Evolutionary conservation across 2,113 vertebrate genomes (phyloP).

Genomic region (Ceratotherium simum): DNA sequence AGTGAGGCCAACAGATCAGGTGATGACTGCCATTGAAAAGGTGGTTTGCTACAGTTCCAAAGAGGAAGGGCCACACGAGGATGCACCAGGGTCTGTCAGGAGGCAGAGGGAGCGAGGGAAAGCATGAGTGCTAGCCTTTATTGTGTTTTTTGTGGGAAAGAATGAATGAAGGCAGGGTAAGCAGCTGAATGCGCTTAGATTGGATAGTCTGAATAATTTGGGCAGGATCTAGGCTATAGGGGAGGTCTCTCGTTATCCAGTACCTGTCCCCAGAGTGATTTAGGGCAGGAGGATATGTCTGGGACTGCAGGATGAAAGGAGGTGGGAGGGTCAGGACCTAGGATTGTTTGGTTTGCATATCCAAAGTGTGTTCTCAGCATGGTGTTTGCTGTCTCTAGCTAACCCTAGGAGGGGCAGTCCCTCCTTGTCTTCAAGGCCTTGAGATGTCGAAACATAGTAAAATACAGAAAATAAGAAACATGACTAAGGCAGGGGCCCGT

Average conservation of each 20-base stretch:
- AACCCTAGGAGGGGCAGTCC: not conserved
- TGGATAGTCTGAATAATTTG: not conserved
- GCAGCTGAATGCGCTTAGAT: not conserved
- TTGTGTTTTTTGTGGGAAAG: not conserved
- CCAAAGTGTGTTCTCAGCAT: not conserved
- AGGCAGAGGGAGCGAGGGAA: not conserved
- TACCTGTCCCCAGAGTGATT: not conserved
- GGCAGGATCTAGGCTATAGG: not conserved
- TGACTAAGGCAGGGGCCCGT: not conserved
- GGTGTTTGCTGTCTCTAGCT: not conserved
- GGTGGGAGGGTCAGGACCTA: fast-evolving
- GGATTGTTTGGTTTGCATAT: not conserved
- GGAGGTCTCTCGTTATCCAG: not conserved
- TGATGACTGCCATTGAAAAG: not conserved
- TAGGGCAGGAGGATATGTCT: too few species aligned
- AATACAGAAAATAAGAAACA: not conserved
- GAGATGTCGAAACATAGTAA: not conserved
- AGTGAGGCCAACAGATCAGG: not conserved
- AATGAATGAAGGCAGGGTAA: not conserved
- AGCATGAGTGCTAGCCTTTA: too few species aligned
- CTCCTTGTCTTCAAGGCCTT: not conserved
- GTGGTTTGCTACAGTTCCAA: not conserved
- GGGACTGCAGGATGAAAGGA: not conserved
- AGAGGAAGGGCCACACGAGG: not conserved
- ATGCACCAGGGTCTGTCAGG: not conserved